Evolutionary conservation across 1,140 invertebrate genomes (phyloP).

Genomic region (Sycophila sp.): DNA sequence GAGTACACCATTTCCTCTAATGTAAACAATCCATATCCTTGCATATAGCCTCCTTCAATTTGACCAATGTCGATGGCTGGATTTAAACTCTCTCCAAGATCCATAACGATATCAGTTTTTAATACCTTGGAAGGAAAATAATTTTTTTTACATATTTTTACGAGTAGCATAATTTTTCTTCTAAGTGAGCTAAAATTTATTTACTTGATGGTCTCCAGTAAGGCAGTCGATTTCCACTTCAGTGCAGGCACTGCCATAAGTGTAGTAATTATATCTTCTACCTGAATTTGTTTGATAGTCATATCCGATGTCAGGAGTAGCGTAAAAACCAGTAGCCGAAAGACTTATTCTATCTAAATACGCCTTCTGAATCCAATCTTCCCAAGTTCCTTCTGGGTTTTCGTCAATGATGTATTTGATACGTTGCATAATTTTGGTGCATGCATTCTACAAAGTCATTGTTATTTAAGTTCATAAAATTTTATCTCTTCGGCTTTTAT

Average conservation of each 20-base stretch:
- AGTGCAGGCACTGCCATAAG: slow-evolving; percentile 80
- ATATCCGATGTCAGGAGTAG: slow-evolving; percentile 82
- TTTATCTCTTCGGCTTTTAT: too few relatives aligned
- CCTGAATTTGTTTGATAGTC: slow-evolving; percentile 78
- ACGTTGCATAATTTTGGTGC: slow-evolving; percentile 79
- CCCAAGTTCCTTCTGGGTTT: slow-evolving; percentile 85
- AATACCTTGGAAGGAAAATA: slow-evolving; percentile 69
- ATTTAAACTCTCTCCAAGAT: slow-evolving; percentile 91
- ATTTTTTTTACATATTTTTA: slow-evolving; percentile 13
- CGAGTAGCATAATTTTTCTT: not conserved
- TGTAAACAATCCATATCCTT: slow-evolving; percentile 92
- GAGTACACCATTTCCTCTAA: slow-evolving; percentile 90
- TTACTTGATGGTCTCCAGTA: slow-evolving; percentile 86
- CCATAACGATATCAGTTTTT: slow-evolving; percentile 94
- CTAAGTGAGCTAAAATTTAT: not conserved
- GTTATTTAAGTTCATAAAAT: too few relatives aligned
- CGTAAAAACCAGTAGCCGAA: slow-evolving; percentile 88
- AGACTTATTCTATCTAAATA: slow-evolving; percentile 84
- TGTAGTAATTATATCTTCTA: slow-evolving; percentile 82
- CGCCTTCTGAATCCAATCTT: slow-evolving; percentile 84
- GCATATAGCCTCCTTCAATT: slow-evolving; percentile 93
- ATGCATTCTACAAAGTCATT: slow-evolving; percentile 83
- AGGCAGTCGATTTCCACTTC: slow-evolving; percentile 91
- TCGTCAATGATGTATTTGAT: slow-evolving; percentile 80
- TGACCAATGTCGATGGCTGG: slow-evolving; percentile 96